Base-by-base conservation (phyloP, 2,888 invertebrate species). In the Idaea straminata region DNA sequence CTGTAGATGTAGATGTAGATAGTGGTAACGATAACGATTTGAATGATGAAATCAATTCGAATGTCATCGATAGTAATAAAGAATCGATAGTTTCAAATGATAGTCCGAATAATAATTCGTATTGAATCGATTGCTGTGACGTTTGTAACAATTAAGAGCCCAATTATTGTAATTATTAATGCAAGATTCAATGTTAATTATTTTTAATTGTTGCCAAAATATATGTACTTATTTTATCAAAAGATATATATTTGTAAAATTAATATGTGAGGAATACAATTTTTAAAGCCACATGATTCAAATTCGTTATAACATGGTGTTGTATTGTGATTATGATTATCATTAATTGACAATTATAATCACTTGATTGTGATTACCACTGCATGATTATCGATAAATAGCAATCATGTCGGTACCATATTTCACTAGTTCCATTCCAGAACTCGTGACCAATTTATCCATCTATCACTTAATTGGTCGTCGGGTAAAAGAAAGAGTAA, bases 51-150 rank as follows among this genome's bases (percentile, higher is more conserved):
- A 92, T 91, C 57, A 92, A 92, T 83, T 92, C 87, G 15, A 92
- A 92, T 80, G 70, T 87, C 64, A 85, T 88, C 72, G 87, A 88
- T 68, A 75, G 76, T 47, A 83, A 77, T 72, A 80, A 77, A n/a
- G 83, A 86, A 66, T 81, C 80, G 66, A 83, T 79, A 79, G 66
- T 81, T 78, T 82, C 86, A 66, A 86, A 86, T 73, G 82, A 87
- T 70, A 90, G 89, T 83, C 90, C 91, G 65, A 92, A 92, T 80
- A 92, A 91, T 73, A 92, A 92, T 82, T 88, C 90, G 70, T 85
- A 85, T 82, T 91, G 77, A 84, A 69, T 25, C 25, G 25, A 25
- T 69, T 64, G 64, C 72, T 72, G 74, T 77, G 77, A 70, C 82
- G 83, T 78, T 72, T 79, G 77, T 82, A 76, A 84, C 83, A 80